A percentile compares a stretch with the other conserved stretches of the same genome.
Evolutionary conservation across 2,888 invertebrate species (phyloP).

Genomic region (Marronus borbonicus): DNA sequence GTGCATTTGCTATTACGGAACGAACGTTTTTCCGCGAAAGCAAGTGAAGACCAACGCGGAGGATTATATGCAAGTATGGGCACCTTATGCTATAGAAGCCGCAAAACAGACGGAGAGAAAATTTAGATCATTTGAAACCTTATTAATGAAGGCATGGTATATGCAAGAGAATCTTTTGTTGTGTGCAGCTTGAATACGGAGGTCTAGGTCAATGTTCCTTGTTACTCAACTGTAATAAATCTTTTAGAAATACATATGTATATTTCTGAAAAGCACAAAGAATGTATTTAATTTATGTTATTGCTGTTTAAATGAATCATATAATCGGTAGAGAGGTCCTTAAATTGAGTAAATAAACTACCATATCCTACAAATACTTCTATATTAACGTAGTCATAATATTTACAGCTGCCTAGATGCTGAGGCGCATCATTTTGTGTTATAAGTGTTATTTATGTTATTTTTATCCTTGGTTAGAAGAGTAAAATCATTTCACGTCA

Average conservation of each 20-base stretch:
- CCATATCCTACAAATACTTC: too few relatives aligned
- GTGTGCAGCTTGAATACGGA: background rate
- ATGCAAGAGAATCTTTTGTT: background rate
- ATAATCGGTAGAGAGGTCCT: too few relatives aligned
- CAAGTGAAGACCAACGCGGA: background rate
- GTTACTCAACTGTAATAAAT: background rate
- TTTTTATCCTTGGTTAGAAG: too few relatives aligned
- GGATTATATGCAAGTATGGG: conserved; percentile 8
- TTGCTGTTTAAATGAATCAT: background rate
- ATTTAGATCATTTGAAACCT: conserved; percentile 25
- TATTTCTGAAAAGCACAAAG: too few relatives aligned
- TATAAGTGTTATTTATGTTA: too few relatives aligned
- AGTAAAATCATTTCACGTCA: too few relatives aligned
- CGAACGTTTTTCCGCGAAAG: background rate
- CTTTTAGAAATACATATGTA: too few relatives aligned
- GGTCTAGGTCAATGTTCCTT: background rate
- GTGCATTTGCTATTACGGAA: background rate
- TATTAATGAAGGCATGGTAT: conserved; percentile 13
- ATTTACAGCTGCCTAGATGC: too few relatives aligned
- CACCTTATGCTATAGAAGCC: background rate
- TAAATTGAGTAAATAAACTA: too few relatives aligned
- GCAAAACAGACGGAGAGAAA: background rate
- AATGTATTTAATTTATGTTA: background rate
- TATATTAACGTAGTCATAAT: too few relatives aligned
- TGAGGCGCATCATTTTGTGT: too few relatives aligned